Evolutionary conservation across 2,113 vertebrate genomes (phyloP), one percentile per base, ranked within the genome.

Genomic region (Xenopus borealis): DNA sequence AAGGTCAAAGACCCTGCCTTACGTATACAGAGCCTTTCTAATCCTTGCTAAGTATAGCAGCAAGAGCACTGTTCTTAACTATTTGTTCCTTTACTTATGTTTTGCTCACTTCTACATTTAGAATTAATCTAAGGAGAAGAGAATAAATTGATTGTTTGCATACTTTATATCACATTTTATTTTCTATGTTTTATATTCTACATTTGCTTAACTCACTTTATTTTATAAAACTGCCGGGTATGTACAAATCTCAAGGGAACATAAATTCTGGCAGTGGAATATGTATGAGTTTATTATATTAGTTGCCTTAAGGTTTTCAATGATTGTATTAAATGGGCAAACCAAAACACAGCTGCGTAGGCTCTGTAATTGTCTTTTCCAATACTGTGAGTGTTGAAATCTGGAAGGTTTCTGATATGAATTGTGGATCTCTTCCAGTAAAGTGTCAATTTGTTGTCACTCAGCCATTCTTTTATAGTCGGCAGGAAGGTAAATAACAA

Each of bases 21-120:
- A 82, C 85, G 82, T 77, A 85, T 86, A 80, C 67, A 59, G 80
- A 81, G 85, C 69, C 63, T 81, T 82, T 81, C 62, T 55, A 47
- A 79, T 79, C 78, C 23, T 79, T 82, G 62, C 45, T 58, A 64
- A 83, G 59, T 20, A 4, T 78, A 80, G 80, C 59, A 80, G 71
- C 80, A 81, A 85, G 72, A 79, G 20, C 62, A 83, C 78, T 64
- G 52, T 72, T 80, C 78, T 85, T 55, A 19, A 68, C 69, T 75
- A 72, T 78, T 72, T 27, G 53, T 46, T 66, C 11, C 57, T 69
- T n/a, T 67, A 67, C 45, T 45, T 62, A 66, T 50, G 47, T 50
- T 50, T 50, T 50, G 4, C 62, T 16, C 12, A 19, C 20, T 73
- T 76, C 55, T 63, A 16, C 20, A 66, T 69, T 72, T 12, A n/a